These are phyloP conservation scores for Hiodon alosoides DNA, from an alignment of 2,113 vertebrate species.

Conservation along the genomic window DNA sequence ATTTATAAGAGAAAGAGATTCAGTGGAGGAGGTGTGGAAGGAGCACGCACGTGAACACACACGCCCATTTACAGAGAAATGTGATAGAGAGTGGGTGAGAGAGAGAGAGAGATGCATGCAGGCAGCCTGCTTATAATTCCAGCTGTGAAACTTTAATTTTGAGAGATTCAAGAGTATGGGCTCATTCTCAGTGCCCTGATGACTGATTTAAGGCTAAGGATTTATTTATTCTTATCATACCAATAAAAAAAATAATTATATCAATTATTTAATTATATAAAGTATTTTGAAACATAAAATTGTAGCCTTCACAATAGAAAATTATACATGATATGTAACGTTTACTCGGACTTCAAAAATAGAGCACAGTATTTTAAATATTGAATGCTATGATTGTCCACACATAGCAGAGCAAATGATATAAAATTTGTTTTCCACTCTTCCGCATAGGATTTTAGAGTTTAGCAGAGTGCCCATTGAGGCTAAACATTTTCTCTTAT, in stretches of 20 bases:
- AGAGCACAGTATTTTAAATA: slow-evolving; percentile 3
- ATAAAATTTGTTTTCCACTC: too few species aligned
- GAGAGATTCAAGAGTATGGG: slow-evolving; percentile 18
- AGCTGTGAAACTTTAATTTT: slow-evolving; percentile 39
- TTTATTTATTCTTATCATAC: neutral
- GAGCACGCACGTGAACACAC: slow-evolving; percentile 10
- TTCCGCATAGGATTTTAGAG: too few species aligned
- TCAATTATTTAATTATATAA: neutral
- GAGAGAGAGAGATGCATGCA: slow-evolving; percentile 40
- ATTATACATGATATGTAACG: slow-evolving; percentile 12
- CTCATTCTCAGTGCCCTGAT: slow-evolving; percentile 12
- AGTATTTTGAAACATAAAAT: slow-evolving; percentile 3
- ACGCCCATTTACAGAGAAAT: neutral
- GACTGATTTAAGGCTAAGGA: slow-evolving; percentile 12
- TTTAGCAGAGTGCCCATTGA: too few species aligned
- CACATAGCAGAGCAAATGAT: neutral
- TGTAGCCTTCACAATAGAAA: slow-evolving; percentile 10
- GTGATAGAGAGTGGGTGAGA: slow-evolving; percentile 4
- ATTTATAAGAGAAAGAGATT: slow-evolving; percentile 59
- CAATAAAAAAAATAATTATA: slow-evolving; percentile 3
- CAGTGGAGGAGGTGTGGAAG: slow-evolving; percentile 25
- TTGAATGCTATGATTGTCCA: neutral
- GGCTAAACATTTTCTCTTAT: too few species aligned
- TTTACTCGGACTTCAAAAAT: neutral
- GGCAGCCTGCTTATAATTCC: slow-evolving; percentile 36